Conservation (phyloP, 2,113 vertebrate species). For the Bagarius yarrelli region DNA sequence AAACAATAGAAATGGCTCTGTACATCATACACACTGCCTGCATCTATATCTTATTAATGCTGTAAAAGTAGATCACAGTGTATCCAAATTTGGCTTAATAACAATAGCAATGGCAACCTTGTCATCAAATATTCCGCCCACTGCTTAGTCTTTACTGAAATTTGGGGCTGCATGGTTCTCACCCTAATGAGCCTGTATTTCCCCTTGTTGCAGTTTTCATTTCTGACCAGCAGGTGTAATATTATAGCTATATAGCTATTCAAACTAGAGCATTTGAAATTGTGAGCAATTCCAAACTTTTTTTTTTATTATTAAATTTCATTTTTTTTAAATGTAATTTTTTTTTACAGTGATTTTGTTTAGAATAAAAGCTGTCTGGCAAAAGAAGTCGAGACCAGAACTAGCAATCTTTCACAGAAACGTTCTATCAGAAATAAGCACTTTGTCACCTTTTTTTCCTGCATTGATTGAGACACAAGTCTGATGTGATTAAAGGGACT, state of each 20-base stretch:
- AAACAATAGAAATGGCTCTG: not conserved
- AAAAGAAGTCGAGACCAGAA: not conserved
- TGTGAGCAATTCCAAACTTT: too few relatives aligned
- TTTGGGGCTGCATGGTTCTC: not conserved
- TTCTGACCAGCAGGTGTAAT: not conserved
- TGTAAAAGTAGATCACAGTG: not conserved
- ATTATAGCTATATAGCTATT: not conserved
- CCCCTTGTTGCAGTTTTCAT: not conserved
- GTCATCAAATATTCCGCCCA: not conserved
- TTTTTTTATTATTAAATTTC: too few relatives aligned
- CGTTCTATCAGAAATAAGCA: not conserved
- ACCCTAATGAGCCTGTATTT: not conserved
- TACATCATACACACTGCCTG: not conserved
- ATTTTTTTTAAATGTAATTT: too few relatives aligned
- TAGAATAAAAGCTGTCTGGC: not conserved
- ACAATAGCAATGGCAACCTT: not conserved
- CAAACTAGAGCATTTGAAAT: too few relatives aligned
- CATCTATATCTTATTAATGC: not conserved
- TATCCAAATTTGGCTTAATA: not conserved
- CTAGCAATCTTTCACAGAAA: not conserved
- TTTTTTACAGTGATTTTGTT: not conserved
- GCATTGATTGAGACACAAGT: conserved; percentile 14
- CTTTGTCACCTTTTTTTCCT: not conserved
- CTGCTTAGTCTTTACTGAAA: not conserved
- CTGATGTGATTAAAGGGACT: conserved; percentile 26